phyloP scores from a whole-genome alignment of 1,140 invertebrate species.

The Ruditapes philippinarum region DNA sequence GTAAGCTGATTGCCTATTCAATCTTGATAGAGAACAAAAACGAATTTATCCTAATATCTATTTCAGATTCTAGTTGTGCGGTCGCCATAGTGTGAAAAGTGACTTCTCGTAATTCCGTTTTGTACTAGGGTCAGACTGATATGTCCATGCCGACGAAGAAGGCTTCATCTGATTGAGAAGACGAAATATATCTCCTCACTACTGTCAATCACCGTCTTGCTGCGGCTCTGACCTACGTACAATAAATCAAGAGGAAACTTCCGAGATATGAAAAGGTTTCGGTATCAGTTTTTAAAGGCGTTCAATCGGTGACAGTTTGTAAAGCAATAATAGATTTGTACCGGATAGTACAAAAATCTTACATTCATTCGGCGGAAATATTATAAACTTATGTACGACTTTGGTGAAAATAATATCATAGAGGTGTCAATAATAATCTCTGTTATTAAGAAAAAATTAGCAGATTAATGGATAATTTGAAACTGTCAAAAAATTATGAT shows the following conservation, averaged over 20 bases:
- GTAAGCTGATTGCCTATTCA: neutral
- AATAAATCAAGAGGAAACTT: conserved; percentile 39
- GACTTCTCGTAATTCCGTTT: conserved; percentile 3
- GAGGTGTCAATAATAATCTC: neutral
- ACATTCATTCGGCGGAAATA: neutral
- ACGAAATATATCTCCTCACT: neutral
- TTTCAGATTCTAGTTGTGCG: neutral
- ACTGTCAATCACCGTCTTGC: conserved; percentile 12
- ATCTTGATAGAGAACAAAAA: conserved; percentile 24
- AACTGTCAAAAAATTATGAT: no score
- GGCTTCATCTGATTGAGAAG: neutral
- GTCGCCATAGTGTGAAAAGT: conserved; percentile 3
- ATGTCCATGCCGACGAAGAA: neutral
- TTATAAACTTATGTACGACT: neutral
- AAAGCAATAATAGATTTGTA: conserved; percentile 36
- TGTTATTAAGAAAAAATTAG: no score
- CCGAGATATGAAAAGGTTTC: conserved; percentile 6
- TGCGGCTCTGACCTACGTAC: neutral
- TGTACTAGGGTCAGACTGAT: neutral
- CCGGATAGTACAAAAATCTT: conserved; percentile 22
- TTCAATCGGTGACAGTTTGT: conserved; percentile 16
- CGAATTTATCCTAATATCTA: neutral
- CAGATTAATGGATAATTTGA: no score
- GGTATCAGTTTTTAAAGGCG: conserved; percentile 16
- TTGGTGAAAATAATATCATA: neutral